A percentile compares a stretch with the other conserved stretches of the same genome.
Conservation (phyloP, 1,140 invertebrate genomes). For the Atta colombica region DNA sequence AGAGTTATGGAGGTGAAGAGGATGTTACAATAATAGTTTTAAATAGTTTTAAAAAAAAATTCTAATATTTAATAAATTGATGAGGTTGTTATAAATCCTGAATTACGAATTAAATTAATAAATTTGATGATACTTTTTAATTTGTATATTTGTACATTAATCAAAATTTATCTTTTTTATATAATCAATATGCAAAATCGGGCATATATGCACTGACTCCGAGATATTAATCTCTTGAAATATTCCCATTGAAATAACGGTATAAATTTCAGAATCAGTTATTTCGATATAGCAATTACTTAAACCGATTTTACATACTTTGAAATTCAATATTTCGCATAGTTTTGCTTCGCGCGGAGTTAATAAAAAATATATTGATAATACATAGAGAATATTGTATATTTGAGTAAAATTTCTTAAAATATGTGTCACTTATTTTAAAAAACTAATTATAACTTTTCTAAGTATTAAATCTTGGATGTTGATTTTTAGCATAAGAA, state of each 20-base stretch:
- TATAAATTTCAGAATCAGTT: constrained; percentile 7
- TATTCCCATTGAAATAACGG: neutral
- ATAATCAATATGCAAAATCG: neutral
- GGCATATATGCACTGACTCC: neutral
- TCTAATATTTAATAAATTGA: neutral
- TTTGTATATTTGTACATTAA: neutral
- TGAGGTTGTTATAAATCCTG: neutral
- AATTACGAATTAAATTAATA: neutral
- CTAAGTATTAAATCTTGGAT: neutral
- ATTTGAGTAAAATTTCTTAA: constrained; percentile 1
- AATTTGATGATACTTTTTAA: neutral
- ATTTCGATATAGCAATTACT: constrained; percentile 8
- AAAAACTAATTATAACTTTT: neutral
- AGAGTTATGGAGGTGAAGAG: neutral
- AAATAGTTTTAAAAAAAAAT: neutral
- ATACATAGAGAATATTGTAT: neutral
- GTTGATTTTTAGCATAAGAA: neutral
- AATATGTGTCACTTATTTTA: neutral
- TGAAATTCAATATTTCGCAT: neutral
- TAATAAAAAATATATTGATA: neutral
- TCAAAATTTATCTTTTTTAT: neutral
- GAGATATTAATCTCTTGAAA: constrained; percentile 15
- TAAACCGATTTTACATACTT: neutral
- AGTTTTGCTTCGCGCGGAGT: neutral
- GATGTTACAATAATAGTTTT: neutral